Conservation (phyloP, 23 tunicate genomes). For the Trididemnum clinides region DNA sequence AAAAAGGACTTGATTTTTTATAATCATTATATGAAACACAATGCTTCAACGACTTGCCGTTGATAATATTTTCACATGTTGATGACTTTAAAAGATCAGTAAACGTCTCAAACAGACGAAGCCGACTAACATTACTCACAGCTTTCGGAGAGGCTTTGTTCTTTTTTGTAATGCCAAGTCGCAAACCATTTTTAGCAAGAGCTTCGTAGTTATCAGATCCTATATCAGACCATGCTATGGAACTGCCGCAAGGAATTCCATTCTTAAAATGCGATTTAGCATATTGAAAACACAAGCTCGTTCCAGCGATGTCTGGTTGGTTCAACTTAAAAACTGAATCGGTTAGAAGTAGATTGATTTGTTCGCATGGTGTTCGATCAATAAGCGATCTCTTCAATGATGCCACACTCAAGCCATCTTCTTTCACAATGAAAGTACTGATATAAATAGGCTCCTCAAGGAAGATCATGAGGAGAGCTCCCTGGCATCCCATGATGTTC, state of each 20-base stretch:
- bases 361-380: slow-evolving; percentile 14
- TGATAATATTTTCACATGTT: not conserved
- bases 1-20: not conserved
- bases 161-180: slow-evolving; percentile 58
- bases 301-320: slow-evolving; percentile 1
- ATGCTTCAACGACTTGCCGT: not conserved
- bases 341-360: not conserved
- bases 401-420: not conserved
- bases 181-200: slow-evolving; percentile 70
- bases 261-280: not conserved
- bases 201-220: slow-evolving; percentile 27
- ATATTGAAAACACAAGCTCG: slow-evolving; percentile 20
- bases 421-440: slow-evolving; percentile 31
- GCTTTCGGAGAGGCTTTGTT: slow-evolving; percentile 29
- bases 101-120: slow-evolving; percentile 26
- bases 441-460: slow-evolving; percentile 57
- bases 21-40: not conserved
- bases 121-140: slow-evolving; percentile 17
- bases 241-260: slow-evolving; percentile 60
- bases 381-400: slow-evolving; percentile 49
- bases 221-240: slow-evolving; percentile 68
- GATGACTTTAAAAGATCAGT: not conserved
- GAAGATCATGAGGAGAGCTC: slow-evolving; percentile 46
- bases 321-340: not conserved
- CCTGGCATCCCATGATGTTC: slow-evolving; percentile 85